These are phyloP conservation scores for Drosophila barbarae DNA, from an alignment of 2,888 invertebrate species.

Conservation along the genomic window DNA sequence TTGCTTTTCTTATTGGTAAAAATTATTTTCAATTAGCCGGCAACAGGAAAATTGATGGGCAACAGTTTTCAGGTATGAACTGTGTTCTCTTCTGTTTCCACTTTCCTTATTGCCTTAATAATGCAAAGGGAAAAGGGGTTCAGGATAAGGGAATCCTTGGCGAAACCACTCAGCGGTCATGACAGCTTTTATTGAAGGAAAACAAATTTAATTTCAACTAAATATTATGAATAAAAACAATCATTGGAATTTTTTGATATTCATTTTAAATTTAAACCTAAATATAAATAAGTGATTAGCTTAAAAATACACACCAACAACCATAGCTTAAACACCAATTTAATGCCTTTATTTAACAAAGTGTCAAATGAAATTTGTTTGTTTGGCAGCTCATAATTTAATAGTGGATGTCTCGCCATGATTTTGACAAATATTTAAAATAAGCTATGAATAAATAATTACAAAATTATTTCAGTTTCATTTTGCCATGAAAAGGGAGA, in stretches of 20 bases:
- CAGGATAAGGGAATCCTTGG: background rate
- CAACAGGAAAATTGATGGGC: constrained; percentile 36
- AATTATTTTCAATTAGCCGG: constrained; percentile 72
- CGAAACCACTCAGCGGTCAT: constrained; percentile 3
- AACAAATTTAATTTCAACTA: background rate
- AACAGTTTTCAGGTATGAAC: constrained; percentile 13
- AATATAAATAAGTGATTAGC: constrained; percentile 3
- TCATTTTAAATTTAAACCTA: background rate
- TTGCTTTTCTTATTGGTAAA: constrained; percentile 34
- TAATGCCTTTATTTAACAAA: background rate
- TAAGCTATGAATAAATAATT: constrained; percentile 1
- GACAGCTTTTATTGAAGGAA: background rate
- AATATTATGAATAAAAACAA: background rate
- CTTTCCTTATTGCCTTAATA: constrained; percentile 16
- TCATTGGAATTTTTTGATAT: no score
- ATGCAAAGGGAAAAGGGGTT: background rate
- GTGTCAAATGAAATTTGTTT: constrained; percentile 9
- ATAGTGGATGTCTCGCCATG: constrained; percentile 10
- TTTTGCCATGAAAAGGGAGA: background rate
- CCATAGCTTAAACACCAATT: background rate
- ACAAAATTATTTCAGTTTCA: background rate
- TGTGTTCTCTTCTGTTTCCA: constrained; percentile 2
- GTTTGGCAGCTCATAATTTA: constrained; percentile 18
- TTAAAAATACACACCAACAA: background rate
- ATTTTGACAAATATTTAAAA: constrained; percentile 6